Conservation (phyloP, 2,797 vertebrate genomes). For the Pseudochromis fuscus region DNA sequence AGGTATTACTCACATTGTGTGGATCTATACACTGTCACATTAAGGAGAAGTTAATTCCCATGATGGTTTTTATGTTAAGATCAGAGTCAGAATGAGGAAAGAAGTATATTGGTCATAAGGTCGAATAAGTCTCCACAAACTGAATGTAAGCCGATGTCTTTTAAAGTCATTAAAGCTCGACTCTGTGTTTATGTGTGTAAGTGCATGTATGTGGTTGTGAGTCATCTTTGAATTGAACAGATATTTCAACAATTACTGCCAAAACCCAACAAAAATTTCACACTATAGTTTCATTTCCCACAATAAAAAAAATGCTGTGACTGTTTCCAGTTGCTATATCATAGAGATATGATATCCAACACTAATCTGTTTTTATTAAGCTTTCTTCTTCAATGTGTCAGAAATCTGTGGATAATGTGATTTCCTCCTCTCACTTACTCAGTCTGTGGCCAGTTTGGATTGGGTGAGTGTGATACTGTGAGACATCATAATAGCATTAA, state of each 20-base stretch:
- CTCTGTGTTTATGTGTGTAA: neutral
- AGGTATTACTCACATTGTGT: too few relatives aligned
- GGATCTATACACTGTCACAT: too few relatives aligned
- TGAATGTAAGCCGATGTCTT: too few relatives aligned
- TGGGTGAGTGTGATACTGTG: constrained; percentile 47
- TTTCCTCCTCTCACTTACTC: constrained; percentile 39
- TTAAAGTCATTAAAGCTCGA: neutral
- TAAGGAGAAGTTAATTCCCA: too few relatives aligned
- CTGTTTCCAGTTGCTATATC: constrained; percentile 13
- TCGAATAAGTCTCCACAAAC: too few relatives aligned
- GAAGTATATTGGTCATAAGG: too few relatives aligned
- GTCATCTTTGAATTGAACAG: neutral
- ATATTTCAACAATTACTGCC: constrained; percentile 7
- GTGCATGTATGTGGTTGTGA: neutral
- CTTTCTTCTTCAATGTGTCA: constrained; percentile 24
- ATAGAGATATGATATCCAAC: constrained; percentile 42
- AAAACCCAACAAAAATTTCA: neutral
- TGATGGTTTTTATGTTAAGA: too few relatives aligned
- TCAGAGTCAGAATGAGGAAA: too few relatives aligned
- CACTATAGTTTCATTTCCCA: constrained; percentile 24
- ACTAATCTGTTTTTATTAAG: constrained; percentile 43
- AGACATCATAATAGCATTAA: constrained; percentile 26
- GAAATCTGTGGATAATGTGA: constrained; percentile 51
- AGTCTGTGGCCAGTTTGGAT: constrained; percentile 9
- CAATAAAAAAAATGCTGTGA: constrained; percentile 27